A percentile compares a stretch with the other conserved stretches of the same genome.
phyloP scores from a whole-genome alignment of 2,113 vertebrate genomes.

The Scartelaos histophorus region DNA sequence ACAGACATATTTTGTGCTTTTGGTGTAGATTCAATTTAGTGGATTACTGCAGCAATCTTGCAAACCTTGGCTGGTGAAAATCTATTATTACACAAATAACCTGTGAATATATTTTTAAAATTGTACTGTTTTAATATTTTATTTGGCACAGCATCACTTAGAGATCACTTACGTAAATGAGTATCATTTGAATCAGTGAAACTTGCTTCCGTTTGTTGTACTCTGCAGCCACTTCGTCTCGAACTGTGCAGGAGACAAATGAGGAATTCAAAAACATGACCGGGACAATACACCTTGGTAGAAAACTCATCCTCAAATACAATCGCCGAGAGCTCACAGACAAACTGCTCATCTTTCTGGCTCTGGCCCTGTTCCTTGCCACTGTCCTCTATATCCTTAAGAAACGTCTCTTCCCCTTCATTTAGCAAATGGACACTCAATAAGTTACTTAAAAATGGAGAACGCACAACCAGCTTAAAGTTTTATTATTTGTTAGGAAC shows the following conservation, averaged over 20 bases:
- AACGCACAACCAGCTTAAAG: background rate
- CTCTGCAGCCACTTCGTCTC: constrained; percentile 84
- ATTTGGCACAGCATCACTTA: background rate
- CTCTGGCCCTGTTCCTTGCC: constrained; percentile 89
- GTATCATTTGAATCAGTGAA: background rate
- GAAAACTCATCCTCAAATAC: constrained; percentile 93
- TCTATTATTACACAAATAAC: too few species aligned
- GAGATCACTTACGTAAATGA: too few species aligned
- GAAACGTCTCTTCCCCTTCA: constrained; percentile 90
- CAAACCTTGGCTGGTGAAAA: too few species aligned
- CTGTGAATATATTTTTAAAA: too few species aligned
- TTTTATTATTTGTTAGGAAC: background rate
- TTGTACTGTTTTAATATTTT: too few species aligned
- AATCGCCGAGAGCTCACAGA: constrained; percentile 92
- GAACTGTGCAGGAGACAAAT: constrained; percentile 90
- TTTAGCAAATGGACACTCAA: constrained; percentile 62
- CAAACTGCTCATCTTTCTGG: constrained; percentile 93
- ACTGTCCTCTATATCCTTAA: constrained; percentile 95
- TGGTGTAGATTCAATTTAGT: background rate
- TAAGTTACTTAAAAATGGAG: background rate
- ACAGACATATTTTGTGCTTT: background rate
- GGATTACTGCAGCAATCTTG: too few species aligned
- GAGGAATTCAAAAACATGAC: constrained; percentile 96
- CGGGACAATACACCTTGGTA: constrained; percentile 88
- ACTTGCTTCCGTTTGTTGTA: background rate